phyloP scores from a whole-genome alignment of 92 coral and sea anemone genomes.

The Palythoa grandiflora region DNA sequence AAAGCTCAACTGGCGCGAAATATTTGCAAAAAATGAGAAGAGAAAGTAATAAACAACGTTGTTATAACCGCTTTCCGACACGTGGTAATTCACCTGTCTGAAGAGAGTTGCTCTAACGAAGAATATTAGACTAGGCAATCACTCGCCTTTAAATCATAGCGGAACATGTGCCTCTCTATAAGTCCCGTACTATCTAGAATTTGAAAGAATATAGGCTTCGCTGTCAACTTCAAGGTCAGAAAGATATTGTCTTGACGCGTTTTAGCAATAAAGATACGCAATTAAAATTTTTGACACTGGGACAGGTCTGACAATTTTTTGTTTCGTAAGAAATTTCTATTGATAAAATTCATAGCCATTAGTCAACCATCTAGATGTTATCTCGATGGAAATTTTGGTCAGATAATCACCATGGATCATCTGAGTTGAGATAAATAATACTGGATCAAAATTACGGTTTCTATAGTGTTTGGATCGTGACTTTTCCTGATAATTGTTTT shows the following conservation, averaged over 20 bases:
- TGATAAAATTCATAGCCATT: background rate
- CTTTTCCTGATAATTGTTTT: background rate
- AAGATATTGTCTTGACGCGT: background rate
- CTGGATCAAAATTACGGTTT: background rate
- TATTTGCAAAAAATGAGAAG: slow-evolving; percentile 14
- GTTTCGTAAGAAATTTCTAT: background rate
- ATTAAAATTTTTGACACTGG: background rate
- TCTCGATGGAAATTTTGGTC: background rate
- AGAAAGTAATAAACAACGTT: slow-evolving; percentile 25
- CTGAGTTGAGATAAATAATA: background rate
- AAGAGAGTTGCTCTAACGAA: background rate
- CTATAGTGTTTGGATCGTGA: background rate
- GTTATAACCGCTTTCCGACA: slow-evolving; percentile 19
- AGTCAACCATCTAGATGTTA: background rate
- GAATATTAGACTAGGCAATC: background rate
- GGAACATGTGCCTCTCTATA: background rate
- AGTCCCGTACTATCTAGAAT: background rate
- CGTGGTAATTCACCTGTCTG: slow-evolving; percentile 38
- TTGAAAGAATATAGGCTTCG: slow-evolving; percentile 1
- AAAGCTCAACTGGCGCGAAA: slow-evolving; percentile 30
- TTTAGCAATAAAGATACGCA: background rate
- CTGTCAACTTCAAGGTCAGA: background rate
- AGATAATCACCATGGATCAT: background rate
- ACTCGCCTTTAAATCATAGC: background rate
- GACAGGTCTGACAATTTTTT: background rate